A percentile compares a stretch with the other conserved stretches of the same genome.
These are phyloP conservation scores for Procambarus virginalis DNA, from an alignment of 1,140 invertebrate genomes.

Conservation along the genomic window DNA sequence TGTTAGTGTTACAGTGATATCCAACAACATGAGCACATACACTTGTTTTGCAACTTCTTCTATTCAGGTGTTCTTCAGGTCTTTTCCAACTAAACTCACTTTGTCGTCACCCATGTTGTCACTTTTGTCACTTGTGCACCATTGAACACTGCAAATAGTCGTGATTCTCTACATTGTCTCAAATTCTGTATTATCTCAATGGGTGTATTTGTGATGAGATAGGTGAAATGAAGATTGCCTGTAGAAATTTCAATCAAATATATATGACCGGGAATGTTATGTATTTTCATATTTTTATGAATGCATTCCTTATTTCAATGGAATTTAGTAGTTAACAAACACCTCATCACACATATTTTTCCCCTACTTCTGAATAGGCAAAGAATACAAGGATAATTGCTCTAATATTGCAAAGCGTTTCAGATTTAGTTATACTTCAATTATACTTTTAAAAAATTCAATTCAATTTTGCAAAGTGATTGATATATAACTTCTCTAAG, in stretches of 20 bases:
- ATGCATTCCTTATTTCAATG: neutral
- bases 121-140: neutral
- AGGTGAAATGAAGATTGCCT: neutral
- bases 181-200: neutral
- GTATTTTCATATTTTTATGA: neutral
- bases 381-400: neutral
- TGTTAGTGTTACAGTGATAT: neutral
- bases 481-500: neutral
- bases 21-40: neutral
- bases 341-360: conserved; percentile 18
- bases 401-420: neutral
- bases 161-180: neutral
- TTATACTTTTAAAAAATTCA: neutral
- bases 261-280: neutral
- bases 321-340: neutral
- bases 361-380: neutral
- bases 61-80: neutral
- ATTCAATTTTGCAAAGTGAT: neutral
- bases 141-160: neutral
- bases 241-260: neutral
- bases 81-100: neutral
- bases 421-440: conserved; percentile 8
- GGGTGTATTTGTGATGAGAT: conserved; percentile 4
- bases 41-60: neutral
- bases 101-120: conserved; percentile 18